These are phyloP conservation scores for Zaprionus gabonicus DNA, from an alignment of 1,140 invertebrate genomes.

Conservation along the genomic window DNA sequence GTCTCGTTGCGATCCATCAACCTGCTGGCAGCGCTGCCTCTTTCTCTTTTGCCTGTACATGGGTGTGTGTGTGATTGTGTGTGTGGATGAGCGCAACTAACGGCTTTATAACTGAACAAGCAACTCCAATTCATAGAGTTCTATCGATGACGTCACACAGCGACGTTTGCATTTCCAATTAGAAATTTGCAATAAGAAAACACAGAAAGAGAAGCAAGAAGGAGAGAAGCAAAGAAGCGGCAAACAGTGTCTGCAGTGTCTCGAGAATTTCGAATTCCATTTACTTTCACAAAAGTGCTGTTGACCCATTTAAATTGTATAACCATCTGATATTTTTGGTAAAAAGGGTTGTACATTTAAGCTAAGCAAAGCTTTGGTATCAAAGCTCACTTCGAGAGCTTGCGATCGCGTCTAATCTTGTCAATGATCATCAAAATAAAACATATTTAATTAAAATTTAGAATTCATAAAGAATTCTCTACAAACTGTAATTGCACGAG, in stretches of 20 bases:
- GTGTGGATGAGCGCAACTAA: conserved; percentile 28
- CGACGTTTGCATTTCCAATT: conserved; percentile 37
- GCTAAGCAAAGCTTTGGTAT: not conserved
- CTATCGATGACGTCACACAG: conserved; percentile 29
- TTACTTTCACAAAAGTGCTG: conserved; percentile 29
- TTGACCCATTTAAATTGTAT: not conserved
- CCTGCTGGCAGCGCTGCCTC: conserved; percentile 29
- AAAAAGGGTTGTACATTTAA: not conserved
- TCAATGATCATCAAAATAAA: not conserved
- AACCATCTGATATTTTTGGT: not conserved
- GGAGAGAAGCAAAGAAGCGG: not conserved
- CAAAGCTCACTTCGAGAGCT: not conserved
- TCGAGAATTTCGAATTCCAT: conserved; percentile 12
- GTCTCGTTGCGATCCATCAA: conserved; percentile 19
- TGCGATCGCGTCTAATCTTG: not conserved
- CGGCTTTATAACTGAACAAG: conserved; percentile 41
- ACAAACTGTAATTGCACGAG: not conserved
- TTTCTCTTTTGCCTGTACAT: conserved; percentile 36
- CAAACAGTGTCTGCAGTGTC: not conserved
- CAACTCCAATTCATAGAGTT: conserved; percentile 40
- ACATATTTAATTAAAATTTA: not conserved
- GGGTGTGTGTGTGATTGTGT: not conserved
- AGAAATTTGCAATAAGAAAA: conserved; percentile 17
- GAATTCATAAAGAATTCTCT: not conserved
- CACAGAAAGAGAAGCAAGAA: not conserved